Conservation (phyloP, 1,140 invertebrate genomes). For the Eupristina koningsbergeri region DNA sequence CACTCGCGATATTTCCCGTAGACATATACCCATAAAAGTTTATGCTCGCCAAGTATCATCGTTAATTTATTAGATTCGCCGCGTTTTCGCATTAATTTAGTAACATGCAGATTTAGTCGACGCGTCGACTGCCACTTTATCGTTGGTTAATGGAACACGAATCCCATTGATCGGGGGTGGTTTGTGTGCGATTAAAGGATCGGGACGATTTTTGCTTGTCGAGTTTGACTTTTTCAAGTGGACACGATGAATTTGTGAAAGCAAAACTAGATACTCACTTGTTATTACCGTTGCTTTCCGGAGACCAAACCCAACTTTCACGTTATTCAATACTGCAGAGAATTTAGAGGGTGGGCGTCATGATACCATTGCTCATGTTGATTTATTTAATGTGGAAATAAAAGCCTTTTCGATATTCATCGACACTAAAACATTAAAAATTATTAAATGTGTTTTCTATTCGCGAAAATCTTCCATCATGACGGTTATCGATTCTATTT, state of each 20-base stretch:
- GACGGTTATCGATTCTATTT: no score
- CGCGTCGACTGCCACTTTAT: background rate
- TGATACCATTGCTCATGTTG: background rate
- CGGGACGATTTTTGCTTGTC: background rate
- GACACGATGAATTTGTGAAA: background rate
- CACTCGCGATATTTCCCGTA: background rate
- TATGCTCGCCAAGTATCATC: constrained; percentile 52
- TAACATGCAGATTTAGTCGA: constrained; percentile 4
- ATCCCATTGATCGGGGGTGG: background rate
- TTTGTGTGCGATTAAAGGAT: background rate
- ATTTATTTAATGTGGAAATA: constrained; percentile 1
- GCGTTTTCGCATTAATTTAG: constrained; percentile 50
- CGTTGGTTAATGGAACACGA: constrained; percentile 28
- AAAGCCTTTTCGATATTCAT: background rate
- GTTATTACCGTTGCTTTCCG: background rate
- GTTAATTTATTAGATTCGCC: constrained; percentile 62
- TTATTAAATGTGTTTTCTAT: background rate
- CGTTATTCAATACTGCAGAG: background rate
- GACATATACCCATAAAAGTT: constrained; percentile 5
- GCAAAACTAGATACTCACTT: background rate
- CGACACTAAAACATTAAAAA: background rate
- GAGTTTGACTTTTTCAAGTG: background rate
- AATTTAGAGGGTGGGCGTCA: background rate
- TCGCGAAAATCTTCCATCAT: background rate
- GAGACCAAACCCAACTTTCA: background rate